Evolutionary conservation across 2,797 vertebrate genomes (phyloP).

Genomic region (Hemibagrus guttatus): DNA sequence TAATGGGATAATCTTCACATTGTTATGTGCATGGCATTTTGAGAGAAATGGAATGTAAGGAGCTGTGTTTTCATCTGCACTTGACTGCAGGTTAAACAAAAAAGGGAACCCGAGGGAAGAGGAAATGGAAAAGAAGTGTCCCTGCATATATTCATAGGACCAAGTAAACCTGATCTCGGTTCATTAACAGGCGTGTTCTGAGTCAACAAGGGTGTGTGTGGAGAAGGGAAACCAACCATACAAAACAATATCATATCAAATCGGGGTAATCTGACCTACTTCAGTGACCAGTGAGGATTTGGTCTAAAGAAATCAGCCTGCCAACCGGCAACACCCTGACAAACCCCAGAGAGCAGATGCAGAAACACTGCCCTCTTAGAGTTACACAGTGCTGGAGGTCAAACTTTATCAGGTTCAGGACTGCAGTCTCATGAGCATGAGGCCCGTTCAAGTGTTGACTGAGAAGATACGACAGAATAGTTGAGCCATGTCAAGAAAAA

Average conservation of each 20-base stretch:
- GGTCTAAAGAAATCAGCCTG: background rate
- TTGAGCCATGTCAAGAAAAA: background rate
- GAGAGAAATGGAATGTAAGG: background rate
- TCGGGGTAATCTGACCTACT: background rate
- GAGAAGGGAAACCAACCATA: background rate
- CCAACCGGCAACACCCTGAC: background rate
- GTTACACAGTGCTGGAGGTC: background rate
- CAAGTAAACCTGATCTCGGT: background rate
- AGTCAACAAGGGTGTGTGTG: background rate
- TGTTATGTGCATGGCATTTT: background rate
- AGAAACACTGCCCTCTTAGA: slow-evolving; percentile 14
- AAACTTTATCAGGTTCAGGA: background rate
- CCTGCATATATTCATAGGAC: background rate
- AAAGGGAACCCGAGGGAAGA: background rate
- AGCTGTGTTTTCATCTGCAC: background rate
- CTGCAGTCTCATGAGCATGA: background rate
- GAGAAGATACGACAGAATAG: background rate
- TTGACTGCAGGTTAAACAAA: background rate
- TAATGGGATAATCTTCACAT: slow-evolving; percentile 6
- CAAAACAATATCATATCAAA: background rate
- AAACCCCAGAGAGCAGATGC: background rate
- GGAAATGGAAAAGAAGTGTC: background rate
- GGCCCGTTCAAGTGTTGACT: background rate
- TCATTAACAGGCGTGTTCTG: background rate
- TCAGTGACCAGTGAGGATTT: background rate